Base-by-base conservation (phyloP, 2,888 invertebrate species). In the Rhagium mordax region DNA sequence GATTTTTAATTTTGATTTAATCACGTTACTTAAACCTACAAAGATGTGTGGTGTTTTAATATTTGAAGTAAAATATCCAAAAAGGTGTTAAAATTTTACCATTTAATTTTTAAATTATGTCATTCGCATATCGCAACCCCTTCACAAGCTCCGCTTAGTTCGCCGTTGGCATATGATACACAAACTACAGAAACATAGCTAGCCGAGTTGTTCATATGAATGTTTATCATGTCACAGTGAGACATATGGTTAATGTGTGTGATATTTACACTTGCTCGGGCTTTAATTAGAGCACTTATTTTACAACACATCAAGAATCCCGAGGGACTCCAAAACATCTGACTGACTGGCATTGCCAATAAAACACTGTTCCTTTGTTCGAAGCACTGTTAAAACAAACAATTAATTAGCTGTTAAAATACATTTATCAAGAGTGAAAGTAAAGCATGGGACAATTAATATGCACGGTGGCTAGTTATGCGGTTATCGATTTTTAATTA, bases 201-300 rank as follows among this genome's bases (percentile, higher is more conserved):
- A 33, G 24, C 33, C 21, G 21, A 24, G 47, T 57, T 33, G 57
- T 57, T 67, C 67, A 67, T 67, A 67, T 41, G 71, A 71, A 71
- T 76, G 72, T 76, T 75, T 79, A 77, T 79, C 70, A 75, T 78
- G 77, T 78, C 73, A 74, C 77, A 70, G 75, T 74, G 64, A 74
- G 76, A 79, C 81, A 81, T 81, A 78, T 81, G 81, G 81, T 79
- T 81, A 81, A 81, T 81, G 81, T 79, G 77, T 75, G 73, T 74
- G 75, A 81, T 81, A 74, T 76, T 79, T 71, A 78, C 76, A 77
- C 68, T 76, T 69, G 72, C 69, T 69, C 72, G 66, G 55, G 71
- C 69, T 74, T 66, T 70, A 75, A 72, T 74, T 74, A 71, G 64
- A 69, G 49, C 71, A 67, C 66, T 67, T 62, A 62, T 59, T 70